These are phyloP conservation scores for Riptortus pedestris DNA, from an alignment of 1,140 invertebrate genomes.

Conservation along the genomic window DNA sequence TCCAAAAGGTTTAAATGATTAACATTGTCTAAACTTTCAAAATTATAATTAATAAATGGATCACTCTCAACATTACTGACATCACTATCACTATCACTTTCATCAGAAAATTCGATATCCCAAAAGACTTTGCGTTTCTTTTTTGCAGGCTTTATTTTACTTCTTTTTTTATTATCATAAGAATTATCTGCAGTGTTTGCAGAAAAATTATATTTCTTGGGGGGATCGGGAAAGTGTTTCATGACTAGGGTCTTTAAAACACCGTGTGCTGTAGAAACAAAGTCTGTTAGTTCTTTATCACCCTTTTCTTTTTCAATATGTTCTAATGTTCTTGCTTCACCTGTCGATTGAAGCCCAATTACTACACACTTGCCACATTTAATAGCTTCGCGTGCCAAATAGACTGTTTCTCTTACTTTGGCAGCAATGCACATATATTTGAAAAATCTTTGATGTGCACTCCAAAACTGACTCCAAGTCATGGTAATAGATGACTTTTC, in stretches of 20 bases:
- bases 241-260: slow-evolving; percentile 90
- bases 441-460: slow-evolving; percentile 97
- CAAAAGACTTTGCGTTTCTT: background rate
- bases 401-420: slow-evolving; percentile 79
- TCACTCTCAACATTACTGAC: slow-evolving; percentile 49
- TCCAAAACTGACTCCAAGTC: slow-evolving; percentile 99
- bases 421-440: slow-evolving; percentile 98
- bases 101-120: slow-evolving; percentile 42
- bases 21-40: background rate
- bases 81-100: slow-evolving; percentile 24
- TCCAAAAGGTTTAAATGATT: slow-evolving; percentile 50
- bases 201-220: slow-evolving; percentile 44
- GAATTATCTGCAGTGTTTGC: too few species aligned
- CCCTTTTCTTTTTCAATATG: slow-evolving; percentile 85
- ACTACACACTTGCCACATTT: slow-evolving; percentile 97
- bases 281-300: slow-evolving; percentile 93
- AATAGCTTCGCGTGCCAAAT: slow-evolving; percentile 61
- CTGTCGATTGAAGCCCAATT: slow-evolving; percentile 96
- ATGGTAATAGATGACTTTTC: slow-evolving; percentile 81
- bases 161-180: slow-evolving; percentile 36
- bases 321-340: slow-evolving; percentile 91
- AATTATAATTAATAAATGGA: slow-evolving; percentile 45
- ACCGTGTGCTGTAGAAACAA: slow-evolving; percentile 97
- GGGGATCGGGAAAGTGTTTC: slow-evolving; percentile 91
- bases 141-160: slow-evolving; percentile 36